These are phyloP conservation scores for Trichechus manatus DNA, from an alignment of 2,113 vertebrate genomes.

Conservation along the genomic window DNA sequence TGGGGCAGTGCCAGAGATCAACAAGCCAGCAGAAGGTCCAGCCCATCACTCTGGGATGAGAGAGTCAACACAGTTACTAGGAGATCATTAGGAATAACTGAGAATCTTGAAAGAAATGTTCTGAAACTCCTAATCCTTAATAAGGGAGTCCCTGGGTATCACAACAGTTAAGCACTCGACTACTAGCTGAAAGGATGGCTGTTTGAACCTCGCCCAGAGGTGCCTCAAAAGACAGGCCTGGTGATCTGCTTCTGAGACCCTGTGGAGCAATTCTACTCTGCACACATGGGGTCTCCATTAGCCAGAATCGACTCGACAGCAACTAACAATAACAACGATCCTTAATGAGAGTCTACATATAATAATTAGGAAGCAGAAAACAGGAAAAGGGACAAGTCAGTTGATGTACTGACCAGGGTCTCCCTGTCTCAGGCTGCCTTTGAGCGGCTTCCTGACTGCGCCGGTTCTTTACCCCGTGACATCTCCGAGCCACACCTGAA, in stretches of 20 bases:
- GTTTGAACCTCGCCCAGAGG: too few species aligned
- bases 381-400: not conserved
- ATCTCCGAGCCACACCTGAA: not conserved
- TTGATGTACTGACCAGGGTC: not conserved
- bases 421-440: not conserved
- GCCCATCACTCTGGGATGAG: not conserved
- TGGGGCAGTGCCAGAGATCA: not conserved
- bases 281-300: too few species aligned
- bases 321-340: too few species aligned
- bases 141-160: too few species aligned
- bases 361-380: not conserved
- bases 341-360: not conserved
- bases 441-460: not conserved
- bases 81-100: not conserved
- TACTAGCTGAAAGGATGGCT: too few species aligned
- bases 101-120: not conserved
- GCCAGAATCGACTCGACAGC: too few species aligned
- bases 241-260: too few species aligned
- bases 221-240: too few species aligned
- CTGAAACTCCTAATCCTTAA: not conserved
- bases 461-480: not conserved
- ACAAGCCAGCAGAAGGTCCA: not conserved
- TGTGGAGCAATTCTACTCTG: too few species aligned
- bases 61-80: not conserved
- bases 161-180: too few species aligned